Evolutionary conservation across 23 tunicate genomes (phyloP).

Genomic region (Diplosoma virens): DNA sequence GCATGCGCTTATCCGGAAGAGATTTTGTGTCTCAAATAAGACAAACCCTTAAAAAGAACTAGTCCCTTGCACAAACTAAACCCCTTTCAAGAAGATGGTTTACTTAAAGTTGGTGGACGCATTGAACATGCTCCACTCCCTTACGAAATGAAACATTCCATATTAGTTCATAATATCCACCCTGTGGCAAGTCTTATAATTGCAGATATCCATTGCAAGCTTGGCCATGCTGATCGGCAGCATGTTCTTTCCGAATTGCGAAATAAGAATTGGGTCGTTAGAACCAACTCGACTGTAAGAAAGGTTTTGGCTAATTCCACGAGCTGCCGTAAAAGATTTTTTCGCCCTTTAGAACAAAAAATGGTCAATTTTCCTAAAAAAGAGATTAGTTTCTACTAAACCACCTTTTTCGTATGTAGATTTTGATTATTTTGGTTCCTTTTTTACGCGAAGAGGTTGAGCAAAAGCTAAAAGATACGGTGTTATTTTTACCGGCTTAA

Average conservation of each 20-base stretch:
- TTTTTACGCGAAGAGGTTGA: no score
- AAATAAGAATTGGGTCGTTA: not conserved
- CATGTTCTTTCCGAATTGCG: not conserved
- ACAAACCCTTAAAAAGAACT: slow-evolving; percentile 2
- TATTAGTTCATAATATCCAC: not conserved
- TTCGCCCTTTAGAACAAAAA: no score
- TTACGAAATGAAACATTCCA: slow-evolving; percentile 31
- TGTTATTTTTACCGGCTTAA: no score
- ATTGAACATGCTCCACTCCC: slow-evolving; percentile 5
- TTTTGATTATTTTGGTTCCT: no score
- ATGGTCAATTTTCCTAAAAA: no score
- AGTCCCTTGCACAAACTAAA: slow-evolving; percentile 16
- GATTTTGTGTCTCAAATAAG: not conserved
- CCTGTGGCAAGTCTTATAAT: not conserved
- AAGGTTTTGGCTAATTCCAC: no score
- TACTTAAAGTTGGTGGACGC: slow-evolving; percentile 25
- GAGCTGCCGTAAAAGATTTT: no score
- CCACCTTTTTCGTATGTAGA: no score
- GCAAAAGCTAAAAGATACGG: no score
- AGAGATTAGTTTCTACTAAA: no score
- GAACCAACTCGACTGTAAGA: not conserved
- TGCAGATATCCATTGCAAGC: not conserved
- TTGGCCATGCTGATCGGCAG: not conserved
- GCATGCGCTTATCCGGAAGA: not conserved
- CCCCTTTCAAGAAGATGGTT: slow-evolving; percentile 28